Base-by-base conservation (phyloP, 2,888 invertebrate genomes). In the Xestia ashworthii region DNA sequence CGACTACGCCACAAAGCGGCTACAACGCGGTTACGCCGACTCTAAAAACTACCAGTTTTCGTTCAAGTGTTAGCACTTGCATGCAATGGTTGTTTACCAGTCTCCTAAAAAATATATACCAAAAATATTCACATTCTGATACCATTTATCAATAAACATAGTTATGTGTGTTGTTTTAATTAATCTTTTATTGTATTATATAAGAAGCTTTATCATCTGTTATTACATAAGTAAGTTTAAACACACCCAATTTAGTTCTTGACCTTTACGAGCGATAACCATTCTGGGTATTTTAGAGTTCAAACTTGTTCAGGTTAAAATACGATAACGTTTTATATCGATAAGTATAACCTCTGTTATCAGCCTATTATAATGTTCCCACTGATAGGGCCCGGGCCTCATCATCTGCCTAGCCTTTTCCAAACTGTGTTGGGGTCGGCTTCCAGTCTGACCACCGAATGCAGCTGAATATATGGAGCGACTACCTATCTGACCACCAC, bases 121-220 rank as follows among this genome's bases (percentile, higher is more conserved):
- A 2, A 16, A 60, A 44, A 77, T 78, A 55, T 81, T 81, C 68
- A 68, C 38, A 78, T 46, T 71, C 46, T 53, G 71, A 64, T 82
- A 71, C 44, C 3, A 22, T 68, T 38, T 71, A 82, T 78, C 78
- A 60, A 38, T 48, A 50, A 44, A 66, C 4, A 19, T 46, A 25
- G 0, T 68, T 67, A 73, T 22, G 53, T 55, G 68, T 32, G 60
- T 60, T 32, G 32, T 32, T 60, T 9, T 4, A 19, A 60, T 22
- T 19, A 14, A 71, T 38, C 25, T 44, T 11, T 53, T 46, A 60
- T 60, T 46, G 3, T 53, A 19, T 72, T 66, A 62, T 12, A 60
- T 83, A 60, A 53, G 12, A 60, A 53, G 12, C 14, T 41, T 48
- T 38, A 76, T 70, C 65, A n/a, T 44, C n/a, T 41, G 22, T n/a